Conservation (phyloP, 2,888 invertebrate genomes). For the Cheilosia pagana region DNA sequence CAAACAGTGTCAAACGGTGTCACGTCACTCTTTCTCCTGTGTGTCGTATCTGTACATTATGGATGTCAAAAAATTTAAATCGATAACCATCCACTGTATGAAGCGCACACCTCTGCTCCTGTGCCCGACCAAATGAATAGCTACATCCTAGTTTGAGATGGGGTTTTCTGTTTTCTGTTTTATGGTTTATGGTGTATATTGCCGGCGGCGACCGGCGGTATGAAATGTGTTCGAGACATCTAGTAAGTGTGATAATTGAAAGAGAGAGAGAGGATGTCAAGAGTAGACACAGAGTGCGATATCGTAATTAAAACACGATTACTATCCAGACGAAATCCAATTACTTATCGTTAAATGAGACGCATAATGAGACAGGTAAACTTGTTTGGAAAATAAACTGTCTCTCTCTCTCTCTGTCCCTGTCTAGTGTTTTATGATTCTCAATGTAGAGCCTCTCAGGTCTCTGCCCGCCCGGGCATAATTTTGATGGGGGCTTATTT, state of each 20-base stretch:
- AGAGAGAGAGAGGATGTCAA: not conserved
- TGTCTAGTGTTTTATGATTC: too few relatives aligned
- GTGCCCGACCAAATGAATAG: conserved; percentile 12
- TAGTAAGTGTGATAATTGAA: conserved; percentile 27
- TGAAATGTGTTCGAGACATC: conserved; percentile 40
- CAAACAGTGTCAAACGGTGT: conserved; percentile 68
- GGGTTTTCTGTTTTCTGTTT: not conserved
- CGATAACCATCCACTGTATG: conserved; percentile 59
- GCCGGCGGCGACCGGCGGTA: not conserved
- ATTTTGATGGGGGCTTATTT: conserved; percentile 30
- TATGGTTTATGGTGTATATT: conserved; percentile 4
- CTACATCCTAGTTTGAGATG: conserved; percentile 13
- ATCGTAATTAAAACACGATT: conserved; percentile 60
- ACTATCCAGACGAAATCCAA: conserved; percentile 68
- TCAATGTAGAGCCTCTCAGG: too few relatives aligned
- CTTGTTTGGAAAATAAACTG: conserved; percentile 19
- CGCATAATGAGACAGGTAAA: conserved; percentile 63
- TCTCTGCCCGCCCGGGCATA: conserved; percentile 19
- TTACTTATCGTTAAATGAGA: conserved; percentile 67
- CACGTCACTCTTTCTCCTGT: conserved; percentile 42
- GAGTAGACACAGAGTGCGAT: not conserved
- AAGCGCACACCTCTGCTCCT: conserved; percentile 4
- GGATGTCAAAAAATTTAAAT: conserved; percentile 68
- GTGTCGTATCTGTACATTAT: conserved; percentile 26
- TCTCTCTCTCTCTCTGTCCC: conserved; percentile 1